phyloP scores from a whole-genome alignment of 2,113 vertebrate genomes.

The Dasypus novemcinctus region DNA sequence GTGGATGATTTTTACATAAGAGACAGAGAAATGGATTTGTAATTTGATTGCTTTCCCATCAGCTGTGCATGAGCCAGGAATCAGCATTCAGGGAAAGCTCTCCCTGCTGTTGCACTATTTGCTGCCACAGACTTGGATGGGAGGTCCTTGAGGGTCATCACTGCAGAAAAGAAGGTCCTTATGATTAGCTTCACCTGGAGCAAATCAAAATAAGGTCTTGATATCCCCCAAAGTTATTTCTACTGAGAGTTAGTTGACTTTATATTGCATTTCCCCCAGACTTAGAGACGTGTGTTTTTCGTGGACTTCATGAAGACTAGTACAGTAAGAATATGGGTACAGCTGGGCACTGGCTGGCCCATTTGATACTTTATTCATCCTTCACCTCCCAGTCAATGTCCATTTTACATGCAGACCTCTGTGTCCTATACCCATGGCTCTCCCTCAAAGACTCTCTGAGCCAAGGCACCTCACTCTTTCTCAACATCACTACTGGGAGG shows the following conservation, averaged over 20 bases:
- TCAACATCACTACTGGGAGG: rapidly evolving
- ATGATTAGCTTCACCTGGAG: background rate
- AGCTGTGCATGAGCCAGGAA: background rate
- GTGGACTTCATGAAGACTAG: background rate
- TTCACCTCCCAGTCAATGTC: background rate
- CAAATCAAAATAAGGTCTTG: background rate
- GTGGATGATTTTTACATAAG: no score
- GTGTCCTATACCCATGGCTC: background rate
- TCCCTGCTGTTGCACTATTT: background rate
- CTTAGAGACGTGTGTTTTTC: background rate
- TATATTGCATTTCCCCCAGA: background rate
- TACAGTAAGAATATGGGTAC: no score
- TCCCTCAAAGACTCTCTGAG: background rate
- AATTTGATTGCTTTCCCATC: no score
- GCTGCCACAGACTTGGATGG: background rate
- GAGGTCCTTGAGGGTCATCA: rapidly evolving
- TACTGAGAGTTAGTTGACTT: background rate
- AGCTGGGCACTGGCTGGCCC: background rate
- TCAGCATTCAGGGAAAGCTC: background rate
- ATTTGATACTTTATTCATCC: background rate
- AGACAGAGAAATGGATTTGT: no score
- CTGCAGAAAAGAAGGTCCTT: background rate
- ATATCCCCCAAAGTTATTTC: background rate
- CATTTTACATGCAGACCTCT: background rate
- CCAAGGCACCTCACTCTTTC: background rate